Conservation (phyloP, 1,140 invertebrate species). For the Dolichoris vasculosae region DNA sequence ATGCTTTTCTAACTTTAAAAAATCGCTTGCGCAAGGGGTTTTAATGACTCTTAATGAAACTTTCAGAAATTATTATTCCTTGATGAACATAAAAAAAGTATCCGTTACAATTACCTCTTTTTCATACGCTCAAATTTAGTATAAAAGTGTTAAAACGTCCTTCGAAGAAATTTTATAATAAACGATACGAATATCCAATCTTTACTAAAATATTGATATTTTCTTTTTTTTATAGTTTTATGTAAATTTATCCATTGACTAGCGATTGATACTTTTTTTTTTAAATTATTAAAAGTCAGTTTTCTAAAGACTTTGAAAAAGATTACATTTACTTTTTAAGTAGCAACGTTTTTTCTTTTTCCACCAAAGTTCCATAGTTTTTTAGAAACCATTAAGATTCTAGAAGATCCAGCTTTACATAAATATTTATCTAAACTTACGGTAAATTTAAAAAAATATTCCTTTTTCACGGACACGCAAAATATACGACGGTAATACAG, state of each 20-base stretch:
- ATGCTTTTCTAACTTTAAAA: conserved; percentile 16
- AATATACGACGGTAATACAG: too few species aligned
- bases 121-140: not conserved
- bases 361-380: not conserved
- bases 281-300: not conserved
- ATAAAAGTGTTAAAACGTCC: not conserved
- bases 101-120: not conserved
- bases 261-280: not conserved
- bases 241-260: too few species aligned
- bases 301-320: not conserved
- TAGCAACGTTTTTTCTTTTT: not conserved
- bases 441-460: too few species aligned
- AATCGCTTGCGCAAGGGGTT: not conserved
- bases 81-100: not conserved
- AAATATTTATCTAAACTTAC: too few species aligned
- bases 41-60: conserved; percentile 15
- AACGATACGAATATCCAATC: not conserved
- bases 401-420: too few species aligned
- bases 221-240: too few species aligned
- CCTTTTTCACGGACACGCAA: too few species aligned
- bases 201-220: too few species aligned
- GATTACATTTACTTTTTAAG: not conserved
- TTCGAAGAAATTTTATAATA: not conserved
- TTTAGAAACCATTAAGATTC: too few species aligned
- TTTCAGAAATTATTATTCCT: conserved; percentile 6